Percentiles rank a stretch among this genome's conserved stretches.
Evolutionary conservation across 2,888 invertebrate species (phyloP).

Genomic region (Agrochola lota): DNA sequence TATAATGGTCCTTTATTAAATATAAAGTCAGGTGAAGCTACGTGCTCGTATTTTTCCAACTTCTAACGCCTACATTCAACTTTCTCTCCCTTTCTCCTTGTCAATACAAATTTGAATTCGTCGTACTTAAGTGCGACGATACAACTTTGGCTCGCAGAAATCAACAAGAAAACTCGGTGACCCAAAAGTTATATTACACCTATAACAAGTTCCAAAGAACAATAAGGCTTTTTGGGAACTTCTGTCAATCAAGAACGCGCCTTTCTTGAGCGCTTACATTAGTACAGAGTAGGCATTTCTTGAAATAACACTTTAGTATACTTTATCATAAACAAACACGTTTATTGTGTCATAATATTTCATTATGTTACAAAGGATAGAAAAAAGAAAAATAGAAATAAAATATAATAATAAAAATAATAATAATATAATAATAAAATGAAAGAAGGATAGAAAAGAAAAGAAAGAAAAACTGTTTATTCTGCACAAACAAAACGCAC

Average conservation of each 20-base stretch:
- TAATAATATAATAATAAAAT: no score
- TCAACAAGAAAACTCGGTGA: conserved; percentile 69
- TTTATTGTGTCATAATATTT: neutral
- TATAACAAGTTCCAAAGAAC: conserved; percentile 74
- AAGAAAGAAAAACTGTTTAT: no score
- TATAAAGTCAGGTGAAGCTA: conserved; percentile 38
- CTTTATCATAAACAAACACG: neutral
- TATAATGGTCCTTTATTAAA: conserved; percentile 43
- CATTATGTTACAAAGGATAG: neutral
- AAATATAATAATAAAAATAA: no score
- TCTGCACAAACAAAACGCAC: no score
- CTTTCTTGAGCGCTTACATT: conserved; percentile 49
- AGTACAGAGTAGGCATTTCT: conserved; percentile 23
- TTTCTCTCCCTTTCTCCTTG: conserved; percentile 52
- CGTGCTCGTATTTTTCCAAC: conserved; percentile 45
- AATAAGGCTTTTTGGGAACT: conserved; percentile 70
- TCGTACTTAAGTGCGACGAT: conserved; percentile 58
- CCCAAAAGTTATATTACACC: conserved; percentile 79
- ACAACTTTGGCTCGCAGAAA: conserved; percentile 72
- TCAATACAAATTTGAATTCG: conserved; percentile 65
- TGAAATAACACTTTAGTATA: conserved; percentile 32
- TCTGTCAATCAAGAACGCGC: conserved; percentile 71
- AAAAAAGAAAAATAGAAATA: no score
- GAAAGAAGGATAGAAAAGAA: no score
- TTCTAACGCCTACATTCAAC: conserved; percentile 33